Evolutionary conservation across 2,888 invertebrate genomes (phyloP).

Genomic region (Chromoteleia sp.): DNA sequence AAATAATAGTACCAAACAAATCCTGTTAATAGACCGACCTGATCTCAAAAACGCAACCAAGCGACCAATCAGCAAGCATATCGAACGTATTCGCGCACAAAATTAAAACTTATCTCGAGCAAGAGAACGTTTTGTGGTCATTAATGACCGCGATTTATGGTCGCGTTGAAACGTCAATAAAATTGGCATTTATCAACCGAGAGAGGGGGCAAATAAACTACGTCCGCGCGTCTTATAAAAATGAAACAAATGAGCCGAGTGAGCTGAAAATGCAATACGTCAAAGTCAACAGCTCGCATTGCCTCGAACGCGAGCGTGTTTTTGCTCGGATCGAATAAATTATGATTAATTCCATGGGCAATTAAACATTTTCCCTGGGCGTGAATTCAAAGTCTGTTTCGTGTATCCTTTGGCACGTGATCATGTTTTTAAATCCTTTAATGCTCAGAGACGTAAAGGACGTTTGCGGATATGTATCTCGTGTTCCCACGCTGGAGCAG

Average conservation of each 20-base stretch:
- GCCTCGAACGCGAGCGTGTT: constrained; percentile 6
- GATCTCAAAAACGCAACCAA: too few relatives aligned
- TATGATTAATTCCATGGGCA: constrained; percentile 59
- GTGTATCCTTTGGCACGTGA: constrained; percentile 60
- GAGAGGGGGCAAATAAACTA: neutral
- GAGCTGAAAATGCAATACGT: constrained; percentile 39
- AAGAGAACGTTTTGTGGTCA: constrained; percentile 4
- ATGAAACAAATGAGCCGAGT: constrained; percentile 16
- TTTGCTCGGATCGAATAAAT: constrained; percentile 44
- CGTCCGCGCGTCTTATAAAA: neutral
- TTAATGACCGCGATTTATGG: constrained; percentile 6
- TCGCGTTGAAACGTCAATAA: constrained; percentile 6
- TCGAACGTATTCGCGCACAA: too few relatives aligned
- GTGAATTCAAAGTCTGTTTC: constrained; percentile 50
- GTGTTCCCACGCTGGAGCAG: constrained; percentile 82
- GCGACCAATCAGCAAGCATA: too few relatives aligned
- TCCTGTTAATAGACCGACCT: too few relatives aligned
- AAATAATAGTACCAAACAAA: too few relatives aligned
- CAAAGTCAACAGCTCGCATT: constrained; percentile 43
- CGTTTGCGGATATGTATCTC: constrained; percentile 73
- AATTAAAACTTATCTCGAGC: neutral
- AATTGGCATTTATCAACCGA: neutral
- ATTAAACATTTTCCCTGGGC: constrained; percentile 59
- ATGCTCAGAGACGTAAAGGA: constrained; percentile 74
- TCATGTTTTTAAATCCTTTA: constrained; percentile 64